Evolutionary conservation across 2,113 vertebrate species (phyloP).

Genomic region (Lutjanus erythropterus): DNA sequence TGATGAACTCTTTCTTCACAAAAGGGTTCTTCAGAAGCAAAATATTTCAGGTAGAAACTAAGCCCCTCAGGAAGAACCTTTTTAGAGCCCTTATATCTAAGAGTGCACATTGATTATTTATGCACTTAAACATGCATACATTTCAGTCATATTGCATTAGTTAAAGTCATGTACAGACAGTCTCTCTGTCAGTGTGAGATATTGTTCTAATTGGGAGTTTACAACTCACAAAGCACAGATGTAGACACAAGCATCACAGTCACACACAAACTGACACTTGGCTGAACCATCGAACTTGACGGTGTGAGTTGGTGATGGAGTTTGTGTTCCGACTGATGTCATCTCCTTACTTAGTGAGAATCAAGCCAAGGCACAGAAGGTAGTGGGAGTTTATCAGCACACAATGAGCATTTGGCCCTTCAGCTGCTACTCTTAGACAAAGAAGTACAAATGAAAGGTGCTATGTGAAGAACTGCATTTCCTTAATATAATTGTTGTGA

Average conservation of each 20-base stretch:
- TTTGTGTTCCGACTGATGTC: slow-evolving; percentile 26
- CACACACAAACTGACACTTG: slow-evolving; percentile 44
- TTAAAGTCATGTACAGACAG: slow-evolving; percentile 9
- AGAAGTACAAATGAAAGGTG: slow-evolving; percentile 27
- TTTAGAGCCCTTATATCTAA: too few relatives aligned
- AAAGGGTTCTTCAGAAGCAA: too few relatives aligned
- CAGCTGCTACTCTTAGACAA: slow-evolving; percentile 41
- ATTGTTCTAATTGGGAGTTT: slow-evolving; percentile 14
- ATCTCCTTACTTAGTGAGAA: slow-evolving; percentile 29
- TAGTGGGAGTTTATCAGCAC: slow-evolving; percentile 57
- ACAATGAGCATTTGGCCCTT: slow-evolving; percentile 51
- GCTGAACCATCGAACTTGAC: slow-evolving; percentile 19
- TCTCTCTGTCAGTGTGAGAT: background rate
- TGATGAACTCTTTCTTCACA: too few relatives aligned
- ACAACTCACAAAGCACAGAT: slow-evolving; percentile 24
- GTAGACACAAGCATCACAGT: slow-evolving; percentile 5
- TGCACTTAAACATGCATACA: background rate
- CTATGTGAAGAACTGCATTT: background rate
- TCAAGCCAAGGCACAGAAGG: slow-evolving; percentile 46
- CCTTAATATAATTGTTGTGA: slow-evolving; percentile 3
- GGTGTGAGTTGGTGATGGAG: slow-evolving; percentile 23
- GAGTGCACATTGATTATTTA: background rate
- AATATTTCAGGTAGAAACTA: too few relatives aligned
- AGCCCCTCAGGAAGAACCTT: too few relatives aligned
- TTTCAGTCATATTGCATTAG: slow-evolving; percentile 22